phyloP scores from a whole-genome alignment of 2,113 vertebrate genomes.

The Lepisosteus oculatus region DNA sequence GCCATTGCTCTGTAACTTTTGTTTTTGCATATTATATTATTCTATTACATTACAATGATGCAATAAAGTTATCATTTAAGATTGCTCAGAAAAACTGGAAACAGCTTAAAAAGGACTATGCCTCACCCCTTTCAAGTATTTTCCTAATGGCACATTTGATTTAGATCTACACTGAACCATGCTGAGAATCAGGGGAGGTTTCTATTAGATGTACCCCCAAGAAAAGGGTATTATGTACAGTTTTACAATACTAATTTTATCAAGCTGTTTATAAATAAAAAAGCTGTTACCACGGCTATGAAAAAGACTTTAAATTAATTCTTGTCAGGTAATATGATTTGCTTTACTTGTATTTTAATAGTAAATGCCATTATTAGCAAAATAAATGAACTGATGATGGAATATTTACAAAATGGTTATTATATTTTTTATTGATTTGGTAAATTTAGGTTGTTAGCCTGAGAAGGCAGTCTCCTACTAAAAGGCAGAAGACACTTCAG shows the following conservation, averaged over 20 bases:
- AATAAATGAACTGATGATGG: too few species aligned
- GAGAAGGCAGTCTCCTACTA: too few species aligned
- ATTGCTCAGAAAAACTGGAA: background rate
- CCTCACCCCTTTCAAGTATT: background rate
- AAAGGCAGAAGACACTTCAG: too few species aligned
- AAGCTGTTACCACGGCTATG: constrained; percentile 9
- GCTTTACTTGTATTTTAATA: too few species aligned
- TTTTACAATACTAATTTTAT: constrained; percentile 19
- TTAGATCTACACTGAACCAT: constrained; percentile 11
- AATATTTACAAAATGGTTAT: too few species aligned
- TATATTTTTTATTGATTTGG: too few species aligned
- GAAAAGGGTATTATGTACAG: constrained; percentile 16
- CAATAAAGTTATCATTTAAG: background rate
- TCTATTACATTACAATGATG: too few species aligned
- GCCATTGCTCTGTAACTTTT: too few species aligned
- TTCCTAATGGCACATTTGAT: constrained; percentile 9
- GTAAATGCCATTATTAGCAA: too few species aligned
- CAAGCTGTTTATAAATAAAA: constrained; percentile 16
- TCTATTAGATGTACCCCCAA: background rate
- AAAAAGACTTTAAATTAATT: constrained; percentile 28
- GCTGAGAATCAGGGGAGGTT: constrained; percentile 22
- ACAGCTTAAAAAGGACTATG: background rate
- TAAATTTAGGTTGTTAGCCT: too few species aligned
- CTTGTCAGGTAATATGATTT: background rate
- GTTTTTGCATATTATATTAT: too few species aligned